Percentiles rank a stretch among this genome's conserved stretches.
phyloP scores from a whole-genome alignment of 2,113 vertebrate species.

The Centropus bengalensis region DNA sequence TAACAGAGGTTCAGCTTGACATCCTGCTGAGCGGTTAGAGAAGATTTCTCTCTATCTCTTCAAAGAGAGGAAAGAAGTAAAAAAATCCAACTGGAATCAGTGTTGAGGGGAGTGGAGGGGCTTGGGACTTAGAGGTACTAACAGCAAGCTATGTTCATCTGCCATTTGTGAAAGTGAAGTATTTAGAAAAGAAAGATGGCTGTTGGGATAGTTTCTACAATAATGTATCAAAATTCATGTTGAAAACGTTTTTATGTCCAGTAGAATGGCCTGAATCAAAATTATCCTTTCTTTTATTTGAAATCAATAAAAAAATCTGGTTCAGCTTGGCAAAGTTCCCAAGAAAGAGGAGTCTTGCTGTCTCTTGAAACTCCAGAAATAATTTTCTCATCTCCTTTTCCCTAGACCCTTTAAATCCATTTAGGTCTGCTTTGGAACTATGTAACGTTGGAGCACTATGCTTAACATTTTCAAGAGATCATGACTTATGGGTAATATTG shows the following conservation, averaged over 20 bases:
- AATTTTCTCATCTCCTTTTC: not conserved
- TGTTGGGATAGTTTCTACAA: not conserved
- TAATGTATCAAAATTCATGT: not conserved
- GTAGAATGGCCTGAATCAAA: not conserved
- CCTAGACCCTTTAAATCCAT: not conserved
- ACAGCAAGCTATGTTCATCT: not conserved
- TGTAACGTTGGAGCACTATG: not conserved
- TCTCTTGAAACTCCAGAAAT: not conserved
- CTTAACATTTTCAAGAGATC: not conserved
- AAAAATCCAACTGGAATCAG: not conserved
- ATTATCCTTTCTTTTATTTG: not conserved
- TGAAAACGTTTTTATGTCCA: not conserved
- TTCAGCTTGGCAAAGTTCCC: not conserved
- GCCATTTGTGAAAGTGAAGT: not conserved
- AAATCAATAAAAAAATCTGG: not conserved
- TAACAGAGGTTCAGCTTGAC: not conserved
- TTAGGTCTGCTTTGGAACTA: not conserved
- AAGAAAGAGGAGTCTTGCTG: not conserved
- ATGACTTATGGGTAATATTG: rapidly evolving
- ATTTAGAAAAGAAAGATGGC: not conserved
- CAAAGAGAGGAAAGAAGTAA: not conserved
- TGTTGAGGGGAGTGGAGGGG: not conserved
- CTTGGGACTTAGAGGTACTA: constrained; percentile 11
- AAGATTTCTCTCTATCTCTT: not conserved
- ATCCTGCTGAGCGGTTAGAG: not conserved